A percentile compares a stretch with the other conserved stretches of the same genome.
phyloP scores from a whole-genome alignment of 2,888 invertebrate species.

The Brachycybe producta region DNA sequence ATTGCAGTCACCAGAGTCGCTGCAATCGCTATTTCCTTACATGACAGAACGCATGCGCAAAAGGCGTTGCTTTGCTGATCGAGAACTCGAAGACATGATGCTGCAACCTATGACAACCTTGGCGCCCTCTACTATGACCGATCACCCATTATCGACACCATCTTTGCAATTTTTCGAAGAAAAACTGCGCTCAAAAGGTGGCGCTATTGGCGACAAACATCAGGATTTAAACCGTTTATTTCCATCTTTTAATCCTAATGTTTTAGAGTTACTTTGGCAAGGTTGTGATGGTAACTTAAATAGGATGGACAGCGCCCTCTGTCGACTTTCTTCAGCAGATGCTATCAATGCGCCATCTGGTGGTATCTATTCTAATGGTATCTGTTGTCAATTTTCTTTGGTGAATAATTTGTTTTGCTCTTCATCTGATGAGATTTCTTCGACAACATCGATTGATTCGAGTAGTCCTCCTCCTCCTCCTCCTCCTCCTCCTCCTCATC shows the following conservation, averaged over 20 bases:
- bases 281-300: slow-evolving; percentile 82
- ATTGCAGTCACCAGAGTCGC: slow-evolving; percentile 26
- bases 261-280: slow-evolving; percentile 77
- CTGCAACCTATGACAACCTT: slow-evolving; percentile 16
- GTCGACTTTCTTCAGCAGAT: too few relatives aligned
- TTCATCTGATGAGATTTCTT: too few relatives aligned
- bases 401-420: too few relatives aligned
- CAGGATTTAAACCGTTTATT: slow-evolving; percentile 79
- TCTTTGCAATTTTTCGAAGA: background rate
- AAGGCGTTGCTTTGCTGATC: slow-evolving; percentile 38
- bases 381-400: too few relatives aligned
- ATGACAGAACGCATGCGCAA: slow-evolving; percentile 47
- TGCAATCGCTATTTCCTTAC: slow-evolving; percentile 28
- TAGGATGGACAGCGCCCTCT: slow-evolving; percentile 46
- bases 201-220: background rate
- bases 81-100: slow-evolving; percentile 35
- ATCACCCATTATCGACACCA: background rate
- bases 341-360: too few relatives aligned
- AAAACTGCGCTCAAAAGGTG: background rate
- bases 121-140: background rate
- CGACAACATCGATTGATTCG: too few relatives aligned
- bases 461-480: too few relatives aligned
- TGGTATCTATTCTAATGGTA: too few relatives aligned
- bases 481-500: too few relatives aligned
- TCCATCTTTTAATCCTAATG: slow-evolving; percentile 74